phyloP scores from a whole-genome alignment of 2,888 invertebrate species.

The Tinea semifulvella region DNA sequence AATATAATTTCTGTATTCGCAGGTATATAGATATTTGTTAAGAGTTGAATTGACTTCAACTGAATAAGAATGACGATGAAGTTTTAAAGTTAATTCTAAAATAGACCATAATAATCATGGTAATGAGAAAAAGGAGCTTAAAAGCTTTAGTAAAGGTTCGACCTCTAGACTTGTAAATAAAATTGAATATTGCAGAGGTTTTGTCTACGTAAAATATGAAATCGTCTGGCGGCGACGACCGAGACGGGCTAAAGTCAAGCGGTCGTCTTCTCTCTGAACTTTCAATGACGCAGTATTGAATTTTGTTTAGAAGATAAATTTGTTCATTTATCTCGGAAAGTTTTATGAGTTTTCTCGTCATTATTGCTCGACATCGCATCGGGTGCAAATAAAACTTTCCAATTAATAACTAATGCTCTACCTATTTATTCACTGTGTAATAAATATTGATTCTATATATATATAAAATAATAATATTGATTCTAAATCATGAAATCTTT shows the following conservation, averaged over 20 bases:
- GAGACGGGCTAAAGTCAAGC: slow-evolving; percentile 11
- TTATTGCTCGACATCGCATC: too few relatives aligned
- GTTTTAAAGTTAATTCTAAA: too few relatives aligned
- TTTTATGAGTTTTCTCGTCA: not conserved
- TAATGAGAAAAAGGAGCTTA: too few relatives aligned
- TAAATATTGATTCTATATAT: too few relatives aligned
- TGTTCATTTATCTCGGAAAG: not conserved
- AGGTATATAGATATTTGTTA: too few relatives aligned
- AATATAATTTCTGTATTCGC: too few relatives aligned
- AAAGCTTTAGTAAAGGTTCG: not conserved
- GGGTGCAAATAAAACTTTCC: not conserved
- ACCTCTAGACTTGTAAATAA: slow-evolving; percentile 5
- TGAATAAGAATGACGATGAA: too few relatives aligned
- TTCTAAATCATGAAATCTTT: too few relatives aligned
- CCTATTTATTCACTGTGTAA: too few relatives aligned
- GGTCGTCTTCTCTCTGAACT: slow-evolving; percentile 13
- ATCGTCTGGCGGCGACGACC: slow-evolving; percentile 9
- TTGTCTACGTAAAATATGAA: slow-evolving; percentile 10
- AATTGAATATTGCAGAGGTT: slow-evolving; percentile 1
- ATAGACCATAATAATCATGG: not conserved
- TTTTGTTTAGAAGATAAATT: slow-evolving; percentile 8
- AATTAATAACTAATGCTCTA: too few relatives aligned
- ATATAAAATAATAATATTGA: too few relatives aligned
- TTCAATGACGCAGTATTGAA: slow-evolving; percentile 13
- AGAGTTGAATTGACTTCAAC: too few relatives aligned